A percentile compares a stretch with the other conserved stretches of the same genome.
Evolutionary conservation across 1,140 invertebrate genomes (phyloP).

Genomic region (Caenorhabditis remanei): DNA sequence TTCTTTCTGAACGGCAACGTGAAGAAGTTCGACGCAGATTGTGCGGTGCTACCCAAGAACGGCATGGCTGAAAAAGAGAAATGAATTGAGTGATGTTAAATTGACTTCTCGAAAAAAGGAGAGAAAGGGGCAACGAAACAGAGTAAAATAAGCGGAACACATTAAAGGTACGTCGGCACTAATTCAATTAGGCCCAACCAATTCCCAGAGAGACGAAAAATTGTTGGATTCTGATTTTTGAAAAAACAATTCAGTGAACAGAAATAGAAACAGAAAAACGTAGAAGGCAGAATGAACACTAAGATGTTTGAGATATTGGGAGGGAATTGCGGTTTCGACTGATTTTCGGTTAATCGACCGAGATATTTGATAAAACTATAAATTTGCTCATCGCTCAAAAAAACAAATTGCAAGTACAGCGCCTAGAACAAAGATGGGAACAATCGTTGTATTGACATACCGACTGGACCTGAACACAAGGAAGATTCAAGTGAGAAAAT

Average conservation of each 20-base stretch:
- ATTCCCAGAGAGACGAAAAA: background rate
- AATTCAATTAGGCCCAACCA: conserved; percentile 5
- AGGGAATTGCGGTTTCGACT: background rate
- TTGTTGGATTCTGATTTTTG: conserved; percentile 10
- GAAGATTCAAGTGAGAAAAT: conserved; percentile 48
- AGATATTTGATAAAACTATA: background rate
- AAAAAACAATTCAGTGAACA: background rate
- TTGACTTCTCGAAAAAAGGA: background rate
- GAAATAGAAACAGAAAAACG: conserved; percentile 3
- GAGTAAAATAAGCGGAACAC: conserved; percentile 30
- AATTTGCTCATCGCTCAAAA: background rate
- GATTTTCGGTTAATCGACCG: background rate
- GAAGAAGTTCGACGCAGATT: conserved; percentile 68
- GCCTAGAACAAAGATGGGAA: conserved; percentile 51
- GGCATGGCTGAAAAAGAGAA: conserved; percentile 54
- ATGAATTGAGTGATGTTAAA: background rate
- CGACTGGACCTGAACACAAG: conserved; percentile 40
- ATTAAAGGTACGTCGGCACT: background rate
- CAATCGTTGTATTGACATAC: conserved; percentile 31
- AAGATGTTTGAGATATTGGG: background rate
- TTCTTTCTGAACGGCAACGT: conserved; percentile 72
- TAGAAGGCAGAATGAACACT: conserved; percentile 30
- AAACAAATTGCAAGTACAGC: conserved; percentile 34
- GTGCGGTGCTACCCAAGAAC: conserved; percentile 61
- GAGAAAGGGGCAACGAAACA: conserved; percentile 28